Percentiles rank a stretch among this genome's conserved stretches.
Conservation (phyloP, 2,797 vertebrate species). For the Mycteria americana region DNA sequence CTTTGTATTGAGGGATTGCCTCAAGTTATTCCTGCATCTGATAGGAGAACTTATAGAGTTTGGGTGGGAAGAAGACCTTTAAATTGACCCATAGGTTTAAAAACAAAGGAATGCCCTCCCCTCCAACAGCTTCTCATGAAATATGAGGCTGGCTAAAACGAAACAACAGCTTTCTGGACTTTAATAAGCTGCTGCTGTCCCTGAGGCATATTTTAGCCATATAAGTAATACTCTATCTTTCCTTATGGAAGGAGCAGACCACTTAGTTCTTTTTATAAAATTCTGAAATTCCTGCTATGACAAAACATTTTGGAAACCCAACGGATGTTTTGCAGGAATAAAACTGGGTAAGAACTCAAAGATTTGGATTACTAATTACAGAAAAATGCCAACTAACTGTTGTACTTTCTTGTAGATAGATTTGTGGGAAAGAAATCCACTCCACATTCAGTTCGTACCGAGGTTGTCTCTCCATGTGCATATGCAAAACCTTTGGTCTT, state of each 20-base stretch:
- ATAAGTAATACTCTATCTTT: not conserved
- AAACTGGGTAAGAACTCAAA: not conserved
- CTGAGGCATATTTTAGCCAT: not conserved
- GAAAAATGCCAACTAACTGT: not conserved
- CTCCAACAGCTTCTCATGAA: not conserved
- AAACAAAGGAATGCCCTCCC: not conserved
- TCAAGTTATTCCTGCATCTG: not conserved
- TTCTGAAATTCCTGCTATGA: not conserved
- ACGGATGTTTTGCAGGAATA: not conserved
- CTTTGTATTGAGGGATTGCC: not conserved
- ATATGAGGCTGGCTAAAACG: not conserved
- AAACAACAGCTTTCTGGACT: not conserved
- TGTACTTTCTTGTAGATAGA: not conserved
- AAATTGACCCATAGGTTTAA: not conserved
- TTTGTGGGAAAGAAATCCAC: not conserved
- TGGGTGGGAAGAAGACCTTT: not conserved
- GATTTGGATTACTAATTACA: not conserved
- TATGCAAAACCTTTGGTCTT: not conserved
- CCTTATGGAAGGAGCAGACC: not conserved
- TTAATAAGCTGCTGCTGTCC: not conserved
- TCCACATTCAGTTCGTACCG: not conserved
- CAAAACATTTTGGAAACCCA: not conserved
- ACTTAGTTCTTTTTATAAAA: not conserved
- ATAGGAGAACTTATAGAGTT: not conserved
- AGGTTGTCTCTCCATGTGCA: not conserved